Conservation (phyloP, 2,888 invertebrate species). For the Rhopalosiphum nymphaeae region DNA sequence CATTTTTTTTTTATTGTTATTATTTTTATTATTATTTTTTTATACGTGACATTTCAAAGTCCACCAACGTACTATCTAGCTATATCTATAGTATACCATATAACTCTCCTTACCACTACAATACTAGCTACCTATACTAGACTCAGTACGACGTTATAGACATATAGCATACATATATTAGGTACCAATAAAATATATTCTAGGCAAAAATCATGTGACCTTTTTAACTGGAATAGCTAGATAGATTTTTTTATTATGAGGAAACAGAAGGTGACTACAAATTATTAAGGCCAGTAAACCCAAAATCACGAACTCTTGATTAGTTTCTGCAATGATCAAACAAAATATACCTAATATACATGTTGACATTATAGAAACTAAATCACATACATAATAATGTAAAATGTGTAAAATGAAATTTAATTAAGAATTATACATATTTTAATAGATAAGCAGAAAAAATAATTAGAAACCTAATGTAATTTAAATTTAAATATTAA, state of each 20-base stretch:
- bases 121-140: background rate
- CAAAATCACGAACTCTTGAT: conserved; percentile 36
- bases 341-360: background rate
- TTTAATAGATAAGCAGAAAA: background rate
- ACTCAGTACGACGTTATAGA: background rate
- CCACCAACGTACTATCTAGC: background rate
- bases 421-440: background rate
- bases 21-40: conserved; percentile 39
- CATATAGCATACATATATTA: background rate
- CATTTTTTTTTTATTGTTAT: conserved; percentile 35
- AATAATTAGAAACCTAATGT: background rate
- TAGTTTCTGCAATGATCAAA: background rate
- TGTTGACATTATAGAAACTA: background rate
- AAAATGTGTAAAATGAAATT: background rate
- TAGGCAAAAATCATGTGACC: conserved; percentile 24
- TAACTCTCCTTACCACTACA: background rate
- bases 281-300: conserved; percentile 38
- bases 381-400: background rate
- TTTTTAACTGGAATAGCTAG: conserved; percentile 33
- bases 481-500: background rate
- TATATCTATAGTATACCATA: background rate
- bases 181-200: background rate
- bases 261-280: conserved; percentile 29
- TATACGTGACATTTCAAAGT: conserved; percentile 53
- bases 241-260: conserved; percentile 37